Percentiles rank a stretch among this genome's conserved stretches.
Conservation (phyloP, 2,888 invertebrate species). For the Coleophora flavipennella region DNA sequence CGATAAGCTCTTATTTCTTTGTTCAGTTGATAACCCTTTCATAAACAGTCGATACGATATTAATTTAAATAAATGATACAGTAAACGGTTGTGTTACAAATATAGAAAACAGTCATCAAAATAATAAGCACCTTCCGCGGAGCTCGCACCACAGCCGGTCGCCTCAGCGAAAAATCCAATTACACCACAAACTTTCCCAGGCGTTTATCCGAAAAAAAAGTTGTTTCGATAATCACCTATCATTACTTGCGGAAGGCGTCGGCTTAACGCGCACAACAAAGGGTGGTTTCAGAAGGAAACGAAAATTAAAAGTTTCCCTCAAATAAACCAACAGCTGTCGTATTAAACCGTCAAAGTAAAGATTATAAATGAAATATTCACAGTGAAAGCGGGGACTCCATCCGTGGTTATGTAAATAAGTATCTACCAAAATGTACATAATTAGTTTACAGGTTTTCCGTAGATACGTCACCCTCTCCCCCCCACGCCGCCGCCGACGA, state of each 20-base stretch:
- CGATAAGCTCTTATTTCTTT: neutral
- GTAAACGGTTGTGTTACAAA: conserved; percentile 22
- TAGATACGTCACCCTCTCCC: conserved; percentile 44
- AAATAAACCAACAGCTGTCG: conserved; percentile 71
- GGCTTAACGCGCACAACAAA: conserved; percentile 49
- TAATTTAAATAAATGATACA: conserved; percentile 19
- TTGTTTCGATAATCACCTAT: conserved; percentile 60
- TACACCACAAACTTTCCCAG: conserved; percentile 52
- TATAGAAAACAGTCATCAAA: conserved; percentile 46
- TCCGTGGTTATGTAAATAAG: conserved; percentile 71
- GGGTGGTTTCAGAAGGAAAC: conserved; percentile 54
- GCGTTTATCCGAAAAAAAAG: conserved; percentile 51
- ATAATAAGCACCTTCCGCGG: conserved; percentile 50
- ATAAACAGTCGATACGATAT: conserved; percentile 19
- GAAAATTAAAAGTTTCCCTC: conserved; percentile 69
- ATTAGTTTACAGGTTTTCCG: conserved; percentile 73
- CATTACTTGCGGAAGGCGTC: conserved; percentile 57
- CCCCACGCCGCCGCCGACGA: conserved; percentile 15
- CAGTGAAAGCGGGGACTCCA: conserved; percentile 69
- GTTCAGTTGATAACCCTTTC: conserved; percentile 23
- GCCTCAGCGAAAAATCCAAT: conserved; percentile 52
- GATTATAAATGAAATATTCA: conserved; percentile 72
- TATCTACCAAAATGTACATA: conserved; percentile 72
- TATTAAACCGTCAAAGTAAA: conserved; percentile 70
- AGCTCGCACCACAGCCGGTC: conserved; percentile 35